Evolutionary conservation across 2,113 vertebrate species (phyloP).

Genomic region (Larimichthys polyactis): DNA sequence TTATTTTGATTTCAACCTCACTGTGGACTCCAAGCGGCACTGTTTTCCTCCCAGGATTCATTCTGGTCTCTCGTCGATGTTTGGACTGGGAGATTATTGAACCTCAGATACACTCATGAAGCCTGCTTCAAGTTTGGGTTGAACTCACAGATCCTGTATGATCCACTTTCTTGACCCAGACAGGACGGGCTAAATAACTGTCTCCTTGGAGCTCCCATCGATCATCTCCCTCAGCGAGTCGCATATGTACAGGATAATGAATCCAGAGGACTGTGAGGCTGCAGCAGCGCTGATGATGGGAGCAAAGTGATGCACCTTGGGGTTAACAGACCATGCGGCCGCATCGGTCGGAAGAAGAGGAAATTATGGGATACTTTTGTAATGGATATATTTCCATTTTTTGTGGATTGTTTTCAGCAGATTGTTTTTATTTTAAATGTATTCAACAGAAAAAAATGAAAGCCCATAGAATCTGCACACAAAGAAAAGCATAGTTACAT

Average conservation of each 20-base stretch:
- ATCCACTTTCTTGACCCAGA: slow-evolving; percentile 38
- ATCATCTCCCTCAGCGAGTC: slow-evolving; percentile 20
- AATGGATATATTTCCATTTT: slow-evolving; percentile 35
- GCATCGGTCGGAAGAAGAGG: slow-evolving; percentile 41
- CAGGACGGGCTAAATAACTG: slow-evolving; percentile 21
- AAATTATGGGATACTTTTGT: slow-evolving; percentile 34
- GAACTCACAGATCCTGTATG: slow-evolving; percentile 50
- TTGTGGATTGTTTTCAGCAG: slow-evolving; percentile 53
- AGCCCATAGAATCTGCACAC: slow-evolving; percentile 72
- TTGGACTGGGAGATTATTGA: slow-evolving; percentile 26
- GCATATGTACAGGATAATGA: slow-evolving; percentile 19
- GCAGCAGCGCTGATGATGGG: slow-evolving; percentile 38
- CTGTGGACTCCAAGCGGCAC: slow-evolving; percentile 48
- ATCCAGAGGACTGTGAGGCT: slow-evolving; percentile 22
- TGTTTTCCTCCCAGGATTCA: slow-evolving; percentile 46
- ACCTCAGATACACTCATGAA: slow-evolving; percentile 18
- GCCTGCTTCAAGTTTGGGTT: slow-evolving; percentile 27
- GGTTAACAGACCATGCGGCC: slow-evolving; percentile 30
- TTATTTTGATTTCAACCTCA: slow-evolving; percentile 47
- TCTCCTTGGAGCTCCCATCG: slow-evolving; percentile 37
- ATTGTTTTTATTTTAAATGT: slow-evolving; percentile 59
- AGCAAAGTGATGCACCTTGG: slow-evolving; percentile 46
- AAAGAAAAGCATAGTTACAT: slow-evolving; percentile 36
- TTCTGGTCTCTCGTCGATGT: slow-evolving; percentile 15
- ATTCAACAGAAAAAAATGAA: slow-evolving; percentile 48